phyloP scores from a whole-genome alignment of 2,113 vertebrate species.

The Melospiza melodia region DNA sequence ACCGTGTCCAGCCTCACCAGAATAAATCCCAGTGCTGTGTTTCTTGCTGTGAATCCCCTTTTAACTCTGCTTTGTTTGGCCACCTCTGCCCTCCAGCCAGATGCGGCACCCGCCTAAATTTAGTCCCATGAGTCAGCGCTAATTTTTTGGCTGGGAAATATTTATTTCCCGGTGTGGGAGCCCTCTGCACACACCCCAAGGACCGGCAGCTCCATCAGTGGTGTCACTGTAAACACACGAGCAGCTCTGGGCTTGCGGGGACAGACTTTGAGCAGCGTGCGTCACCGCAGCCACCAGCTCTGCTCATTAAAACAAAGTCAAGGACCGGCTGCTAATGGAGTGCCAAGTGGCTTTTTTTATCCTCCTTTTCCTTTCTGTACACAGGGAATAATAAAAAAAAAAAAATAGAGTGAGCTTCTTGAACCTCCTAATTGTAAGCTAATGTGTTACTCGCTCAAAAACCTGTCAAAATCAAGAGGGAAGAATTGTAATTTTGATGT shows the following conservation, averaged over 20 bases:
- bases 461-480: constrained; percentile 5
- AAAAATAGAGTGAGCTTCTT: neutral
- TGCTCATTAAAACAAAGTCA: neutral
- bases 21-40: accelerated
- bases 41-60: neutral
- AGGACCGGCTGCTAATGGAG: neutral
- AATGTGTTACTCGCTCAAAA: neutral
- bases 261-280: neutral
- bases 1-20: neutral
- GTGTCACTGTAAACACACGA: neutral
- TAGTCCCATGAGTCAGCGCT: neutral
- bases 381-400: neutral
- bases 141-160: neutral
- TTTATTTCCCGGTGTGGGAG: neutral
- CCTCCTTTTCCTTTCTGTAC: neutral
- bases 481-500: neutral
- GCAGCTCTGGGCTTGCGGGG: neutral
- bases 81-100: neutral
- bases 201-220: neutral
- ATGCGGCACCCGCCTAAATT: neutral
- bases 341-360: neutral
- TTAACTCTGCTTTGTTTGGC: accelerated
- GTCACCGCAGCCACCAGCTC: neutral
- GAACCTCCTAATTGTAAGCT: neutral
- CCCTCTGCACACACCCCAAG: neutral